These are phyloP conservation scores for Lophura nycthemera DNA, from an alignment of 2,113 vertebrate species.

Conservation along the genomic window DNA sequence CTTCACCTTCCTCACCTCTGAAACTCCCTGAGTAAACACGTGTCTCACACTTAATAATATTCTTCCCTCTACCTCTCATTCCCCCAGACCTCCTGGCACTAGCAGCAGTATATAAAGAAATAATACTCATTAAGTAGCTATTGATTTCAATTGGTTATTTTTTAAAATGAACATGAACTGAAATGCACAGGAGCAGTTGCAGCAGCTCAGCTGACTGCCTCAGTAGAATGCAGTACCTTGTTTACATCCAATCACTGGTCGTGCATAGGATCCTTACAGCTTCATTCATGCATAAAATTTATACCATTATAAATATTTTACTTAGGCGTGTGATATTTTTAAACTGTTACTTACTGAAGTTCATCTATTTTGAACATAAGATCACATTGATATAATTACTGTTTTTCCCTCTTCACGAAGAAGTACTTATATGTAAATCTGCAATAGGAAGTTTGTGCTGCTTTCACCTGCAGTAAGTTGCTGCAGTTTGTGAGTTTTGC, in stretches of 20 bases:
- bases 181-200: neutral
- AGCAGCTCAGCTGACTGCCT: neutral
- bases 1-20: neutral
- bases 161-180: neutral
- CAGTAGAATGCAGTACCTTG: neutral
- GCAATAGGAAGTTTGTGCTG: neutral
- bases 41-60: fast-evolving
- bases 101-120: neutral
- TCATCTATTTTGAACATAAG: neutral
- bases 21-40: neutral
- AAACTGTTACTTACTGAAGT: neutral
- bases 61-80: neutral
- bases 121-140: neutral
- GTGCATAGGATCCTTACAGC: neutral
- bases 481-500: neutral
- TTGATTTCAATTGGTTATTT: neutral
- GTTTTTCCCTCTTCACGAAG: neutral
- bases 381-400: neutral
- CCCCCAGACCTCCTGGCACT: neutral
- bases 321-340: neutral
- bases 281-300: neutral
- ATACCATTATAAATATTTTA: neutral
- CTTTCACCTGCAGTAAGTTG: neutral
- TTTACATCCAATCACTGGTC: neutral
- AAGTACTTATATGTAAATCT: neutral